phyloP scores from a whole-genome alignment of 2,888 invertebrate species.

The Morpho deidamia region DNA sequence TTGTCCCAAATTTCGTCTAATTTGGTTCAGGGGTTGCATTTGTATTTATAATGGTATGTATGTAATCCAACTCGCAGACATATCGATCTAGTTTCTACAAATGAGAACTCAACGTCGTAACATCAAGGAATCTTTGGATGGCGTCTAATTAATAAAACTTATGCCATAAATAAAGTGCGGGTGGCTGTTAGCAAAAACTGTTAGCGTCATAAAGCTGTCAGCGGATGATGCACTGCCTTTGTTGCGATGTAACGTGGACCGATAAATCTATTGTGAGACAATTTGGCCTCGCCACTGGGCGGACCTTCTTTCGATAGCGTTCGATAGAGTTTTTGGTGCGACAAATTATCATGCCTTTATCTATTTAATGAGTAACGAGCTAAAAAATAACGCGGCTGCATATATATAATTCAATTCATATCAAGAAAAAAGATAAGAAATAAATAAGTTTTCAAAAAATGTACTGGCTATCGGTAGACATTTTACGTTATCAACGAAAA shows the following conservation, averaged over 20 bases:
- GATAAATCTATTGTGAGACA: slow-evolving; percentile 70
- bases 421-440: no score
- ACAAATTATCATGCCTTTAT: slow-evolving; percentile 1
- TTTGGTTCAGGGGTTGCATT: no score
- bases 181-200: slow-evolving; percentile 77
- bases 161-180: slow-evolving; percentile 62
- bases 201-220: slow-evolving; percentile 77
- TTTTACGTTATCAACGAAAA: no score
- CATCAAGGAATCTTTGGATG: slow-evolving; percentile 41
- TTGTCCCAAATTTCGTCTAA: no score
- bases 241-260: slow-evolving; percentile 59
- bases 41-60: no score
- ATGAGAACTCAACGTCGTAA: no score
- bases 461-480: no score
- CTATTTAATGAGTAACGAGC: background rate
- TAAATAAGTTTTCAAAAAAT: no score
- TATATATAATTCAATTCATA: no score
- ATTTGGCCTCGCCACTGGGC: slow-evolving; percentile 46
- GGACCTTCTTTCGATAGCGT: slow-evolving; percentile 23
- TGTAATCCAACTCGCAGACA: no score
- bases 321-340: slow-evolving; percentile 7
- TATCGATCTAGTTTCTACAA: no score
- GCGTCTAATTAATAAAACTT: slow-evolving; percentile 76
- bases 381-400: no score
- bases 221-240: slow-evolving; percentile 75